A percentile compares a stretch with the other conserved stretches of the same genome.
These are phyloP conservation scores for Charina bottae DNA, from an alignment of 2,113 vertebrate genomes.

Conservation along the genomic window DNA sequence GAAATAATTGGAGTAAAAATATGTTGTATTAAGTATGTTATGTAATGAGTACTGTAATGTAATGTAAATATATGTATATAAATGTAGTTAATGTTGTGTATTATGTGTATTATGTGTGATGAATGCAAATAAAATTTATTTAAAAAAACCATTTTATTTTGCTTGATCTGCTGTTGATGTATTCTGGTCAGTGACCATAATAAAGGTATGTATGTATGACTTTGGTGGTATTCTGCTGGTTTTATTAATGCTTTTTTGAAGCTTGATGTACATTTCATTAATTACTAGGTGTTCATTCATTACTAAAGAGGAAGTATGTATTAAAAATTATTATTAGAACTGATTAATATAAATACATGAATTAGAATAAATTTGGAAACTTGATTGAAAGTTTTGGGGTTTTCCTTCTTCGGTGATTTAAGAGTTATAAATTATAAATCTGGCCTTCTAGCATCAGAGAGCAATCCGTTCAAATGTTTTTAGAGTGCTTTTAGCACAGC, in stretches of 20 bases:
- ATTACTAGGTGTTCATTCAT: not conserved
- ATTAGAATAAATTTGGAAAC: not conserved
- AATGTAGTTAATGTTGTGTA: too few species aligned
- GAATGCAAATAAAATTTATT: too few species aligned
- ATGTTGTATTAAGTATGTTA: too few species aligned
- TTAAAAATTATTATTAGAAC: not conserved
- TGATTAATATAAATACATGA: not conserved
- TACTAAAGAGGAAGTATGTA: too few species aligned
- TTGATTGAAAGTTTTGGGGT: not conserved
- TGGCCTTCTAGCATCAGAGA: not conserved
- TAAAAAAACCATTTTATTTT: too few species aligned
- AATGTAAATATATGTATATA: too few species aligned
- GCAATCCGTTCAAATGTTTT: not conserved
- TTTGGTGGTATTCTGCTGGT: not conserved
- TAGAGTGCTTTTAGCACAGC: not conserved
- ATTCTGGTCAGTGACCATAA: too few species aligned
- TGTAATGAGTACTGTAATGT: too few species aligned
- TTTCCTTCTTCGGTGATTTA: not conserved
- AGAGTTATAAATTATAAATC: not conserved
- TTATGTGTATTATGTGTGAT: too few species aligned
- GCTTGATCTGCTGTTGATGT: too few species aligned
- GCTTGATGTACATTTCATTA: not conserved
- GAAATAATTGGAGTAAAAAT: too few species aligned
- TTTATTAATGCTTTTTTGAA: not conserved
- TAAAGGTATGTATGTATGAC: not conserved